Percentiles rank a stretch among this genome's conserved stretches.
Evolutionary conservation across 1,140 invertebrate genomes (phyloP).

Genomic region (Pachypsylla venusta): DNA sequence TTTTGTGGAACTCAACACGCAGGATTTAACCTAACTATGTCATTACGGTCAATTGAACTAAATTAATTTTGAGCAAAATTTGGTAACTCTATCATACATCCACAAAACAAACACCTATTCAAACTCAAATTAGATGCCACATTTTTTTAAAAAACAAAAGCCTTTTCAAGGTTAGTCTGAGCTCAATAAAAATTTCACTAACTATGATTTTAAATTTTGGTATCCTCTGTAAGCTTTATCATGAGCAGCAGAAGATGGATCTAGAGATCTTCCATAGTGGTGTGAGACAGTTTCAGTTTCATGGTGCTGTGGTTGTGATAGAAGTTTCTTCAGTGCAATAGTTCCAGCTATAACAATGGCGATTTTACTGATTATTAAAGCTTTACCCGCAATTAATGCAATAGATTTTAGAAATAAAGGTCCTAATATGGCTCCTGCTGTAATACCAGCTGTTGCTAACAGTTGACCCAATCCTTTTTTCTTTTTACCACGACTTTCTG

Average conservation of each 20-base stretch:
- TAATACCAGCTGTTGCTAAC: neutral
- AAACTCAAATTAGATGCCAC: too few species aligned
- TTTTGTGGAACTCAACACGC: too few species aligned
- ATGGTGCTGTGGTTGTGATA: constrained; percentile 23
- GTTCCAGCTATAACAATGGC: constrained; percentile 59
- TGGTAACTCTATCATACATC: too few species aligned
- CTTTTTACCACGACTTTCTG: constrained; percentile 4
- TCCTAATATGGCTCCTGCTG: constrained; percentile 38
- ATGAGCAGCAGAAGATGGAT: neutral
- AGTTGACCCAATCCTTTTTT: constrained; percentile 6
- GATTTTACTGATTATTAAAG: constrained; percentile 54
- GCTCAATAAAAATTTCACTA: too few species aligned
- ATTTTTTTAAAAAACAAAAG: too few species aligned
- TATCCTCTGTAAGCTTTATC: neutral
- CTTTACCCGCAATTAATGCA: constrained; percentile 51
- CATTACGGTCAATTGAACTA: too few species aligned
- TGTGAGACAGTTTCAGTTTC: constrained; percentile 4
- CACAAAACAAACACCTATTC: too few species aligned
- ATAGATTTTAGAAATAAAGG: constrained; percentile 51
- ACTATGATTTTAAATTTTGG: too few species aligned
- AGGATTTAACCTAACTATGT: too few species aligned
- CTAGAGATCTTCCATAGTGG: neutral
- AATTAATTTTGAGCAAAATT: too few species aligned
- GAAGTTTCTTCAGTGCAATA: constrained; percentile 58
- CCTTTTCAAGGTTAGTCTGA: too few species aligned